These are phyloP conservation scores for Coelinius sp. DNA, from an alignment of 2,888 invertebrate genomes.

Conservation along the genomic window DNA sequence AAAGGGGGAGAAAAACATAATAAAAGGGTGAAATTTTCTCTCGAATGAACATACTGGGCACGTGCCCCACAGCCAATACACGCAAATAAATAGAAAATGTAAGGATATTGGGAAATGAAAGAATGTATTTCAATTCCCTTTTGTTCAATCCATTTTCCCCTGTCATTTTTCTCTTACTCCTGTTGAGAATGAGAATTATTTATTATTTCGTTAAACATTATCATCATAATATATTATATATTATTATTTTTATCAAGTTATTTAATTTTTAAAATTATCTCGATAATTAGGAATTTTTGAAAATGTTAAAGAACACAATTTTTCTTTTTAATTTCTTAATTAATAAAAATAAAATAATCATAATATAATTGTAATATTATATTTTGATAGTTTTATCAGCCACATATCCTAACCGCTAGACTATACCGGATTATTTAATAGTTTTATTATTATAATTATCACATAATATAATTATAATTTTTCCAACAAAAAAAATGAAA, in stretches of 20 bases:
- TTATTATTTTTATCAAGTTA: too few species aligned
- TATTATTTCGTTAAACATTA: too few species aligned
- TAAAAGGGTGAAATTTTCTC: conserved; percentile 12
- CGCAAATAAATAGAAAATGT: background rate
- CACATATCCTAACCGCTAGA: too few species aligned
- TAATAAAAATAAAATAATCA: background rate
- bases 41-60: conserved; percentile 1
- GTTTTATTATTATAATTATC: too few species aligned
- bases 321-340: conserved; percentile 3
- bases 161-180: conserved; percentile 15
- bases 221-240: too few species aligned
- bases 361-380: too few species aligned
- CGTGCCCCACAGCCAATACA: background rate
- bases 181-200: background rate
- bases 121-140: background rate
- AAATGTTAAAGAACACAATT: background rate
- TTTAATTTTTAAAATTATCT: too few species aligned
- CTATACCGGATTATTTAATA: too few species aligned
- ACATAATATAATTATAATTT: too few species aligned
- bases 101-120: background rate
- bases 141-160: background rate
- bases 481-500: too few species aligned
- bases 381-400: too few species aligned
- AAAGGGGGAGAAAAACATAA: background rate
- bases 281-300: too few species aligned